A percentile compares a stretch with the other conserved stretches of the same genome.
Evolutionary conservation across 1,140 invertebrate species (phyloP).

Genomic region (Diachasmimorpha longicaudata): DNA sequence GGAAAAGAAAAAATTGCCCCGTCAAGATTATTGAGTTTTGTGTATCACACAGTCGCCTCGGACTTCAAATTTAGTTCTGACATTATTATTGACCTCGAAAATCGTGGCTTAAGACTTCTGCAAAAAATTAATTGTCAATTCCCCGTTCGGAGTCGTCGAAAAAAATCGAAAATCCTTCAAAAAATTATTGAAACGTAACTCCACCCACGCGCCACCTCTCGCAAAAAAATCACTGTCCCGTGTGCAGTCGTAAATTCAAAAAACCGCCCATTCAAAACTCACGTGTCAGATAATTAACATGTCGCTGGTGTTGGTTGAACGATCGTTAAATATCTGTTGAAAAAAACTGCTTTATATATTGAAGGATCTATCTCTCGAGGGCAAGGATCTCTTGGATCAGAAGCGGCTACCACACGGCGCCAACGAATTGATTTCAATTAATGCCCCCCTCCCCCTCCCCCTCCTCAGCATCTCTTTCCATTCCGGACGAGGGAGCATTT

Average conservation of each 20-base stretch:
- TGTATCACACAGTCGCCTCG: too few species aligned
- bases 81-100: too few species aligned
- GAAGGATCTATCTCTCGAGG: conserved; percentile 17
- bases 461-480: neutral
- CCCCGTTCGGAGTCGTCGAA: too few species aligned
- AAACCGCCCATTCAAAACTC: conserved; percentile 10
- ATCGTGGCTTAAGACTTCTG: too few species aligned
- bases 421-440: conserved; percentile 37
- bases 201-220: neutral
- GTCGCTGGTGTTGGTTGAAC: conserved; percentile 3
- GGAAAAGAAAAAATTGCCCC: too few species aligned
- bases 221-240: conserved; percentile 1
- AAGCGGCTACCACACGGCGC: conserved; percentile 27
- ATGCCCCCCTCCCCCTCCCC: conserved; percentile 9
- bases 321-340: conserved; percentile 2
- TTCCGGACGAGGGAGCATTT: conserved; percentile 8
- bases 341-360: conserved; percentile 1
- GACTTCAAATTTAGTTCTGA: too few species aligned
- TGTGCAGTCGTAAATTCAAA: conserved; percentile 18
- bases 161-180: neutral
- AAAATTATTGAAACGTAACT: conserved; percentile 1
- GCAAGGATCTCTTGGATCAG: conserved; percentile 8
- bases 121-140: too few species aligned
- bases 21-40: too few species aligned
- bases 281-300: conserved; percentile 31